These are phyloP conservation scores for Musca vetustissima DNA, from an alignment of 1,140 invertebrate genomes.

Conservation along the genomic window DNA sequence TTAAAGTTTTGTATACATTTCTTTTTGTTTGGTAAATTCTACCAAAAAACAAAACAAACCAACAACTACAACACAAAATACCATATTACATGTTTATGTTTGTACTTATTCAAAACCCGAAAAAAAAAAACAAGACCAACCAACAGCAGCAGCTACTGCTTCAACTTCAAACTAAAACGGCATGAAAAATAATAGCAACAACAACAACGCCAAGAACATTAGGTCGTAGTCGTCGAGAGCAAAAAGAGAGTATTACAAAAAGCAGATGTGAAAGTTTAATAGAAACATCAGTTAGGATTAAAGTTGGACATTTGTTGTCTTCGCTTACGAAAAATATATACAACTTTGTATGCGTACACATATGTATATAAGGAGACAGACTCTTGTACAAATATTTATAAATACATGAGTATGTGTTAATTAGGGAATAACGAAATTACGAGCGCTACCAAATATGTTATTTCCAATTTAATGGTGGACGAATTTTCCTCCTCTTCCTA, in stretches of 20 bases:
- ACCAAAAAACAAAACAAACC: too few relatives aligned
- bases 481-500: too few relatives aligned
- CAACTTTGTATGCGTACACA: too few relatives aligned
- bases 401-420: too few relatives aligned
- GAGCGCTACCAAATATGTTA: too few relatives aligned
- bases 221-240: neutral
- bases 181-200: neutral
- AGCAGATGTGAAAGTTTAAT: slow-evolving; percentile 6
- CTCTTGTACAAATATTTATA: too few relatives aligned
- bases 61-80: neutral
- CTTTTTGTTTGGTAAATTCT: too few relatives aligned
- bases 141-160: neutral
- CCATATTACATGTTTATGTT: neutral
- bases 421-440: too few relatives aligned
- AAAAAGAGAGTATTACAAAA: neutral
- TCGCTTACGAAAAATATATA: neutral
- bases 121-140: too few relatives aligned
- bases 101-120: neutral
- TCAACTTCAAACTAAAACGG: neutral
- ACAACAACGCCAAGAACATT: neutral
- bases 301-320: slow-evolving; percentile 1
- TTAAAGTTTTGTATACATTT: neutral
- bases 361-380: too few relatives aligned
- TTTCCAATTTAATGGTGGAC: too few relatives aligned
- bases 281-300: slow-evolving; percentile 18